A percentile compares a stretch with the other conserved stretches of the same genome.
phyloP scores from a whole-genome alignment of 2,113 vertebrate species.

The Dolichotis patagonum region DNA sequence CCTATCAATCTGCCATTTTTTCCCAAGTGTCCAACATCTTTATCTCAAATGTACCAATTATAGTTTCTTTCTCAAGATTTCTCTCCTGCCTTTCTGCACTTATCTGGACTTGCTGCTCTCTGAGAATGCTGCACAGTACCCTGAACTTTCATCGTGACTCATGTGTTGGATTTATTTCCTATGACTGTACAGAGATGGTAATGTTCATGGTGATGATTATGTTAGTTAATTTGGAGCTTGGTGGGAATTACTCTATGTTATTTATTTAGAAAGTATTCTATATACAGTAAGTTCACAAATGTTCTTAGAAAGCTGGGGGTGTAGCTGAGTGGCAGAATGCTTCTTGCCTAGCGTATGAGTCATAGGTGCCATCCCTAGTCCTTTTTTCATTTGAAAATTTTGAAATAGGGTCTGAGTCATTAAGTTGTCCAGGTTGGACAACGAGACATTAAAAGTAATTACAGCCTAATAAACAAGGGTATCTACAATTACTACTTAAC shows the following conservation, averaged over 20 bases:
- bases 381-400: neutral
- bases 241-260: neutral
- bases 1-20: neutral
- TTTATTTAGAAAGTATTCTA: neutral
- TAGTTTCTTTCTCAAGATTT: neutral
- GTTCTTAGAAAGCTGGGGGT: neutral
- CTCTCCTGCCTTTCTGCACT: neutral
- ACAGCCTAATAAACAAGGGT: neutral
- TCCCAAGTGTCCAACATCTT: neutral
- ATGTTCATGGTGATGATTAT: neutral
- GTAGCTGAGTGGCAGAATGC: neutral
- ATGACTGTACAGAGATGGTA: neutral
- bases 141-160: neutral
- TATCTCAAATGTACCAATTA: neutral
- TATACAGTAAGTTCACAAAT: neutral
- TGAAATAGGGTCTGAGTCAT: neutral
- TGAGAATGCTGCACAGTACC: neutral
- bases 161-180: neutral
- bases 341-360: neutral
- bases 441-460: neutral
- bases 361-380: neutral
- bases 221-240: neutral
- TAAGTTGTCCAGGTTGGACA: neutral
- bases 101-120: neutral
- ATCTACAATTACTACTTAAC: neutral